Evolutionary conservation across 2,888 invertebrate genomes (phyloP).

Genomic region (Lymantria dispar): DNA sequence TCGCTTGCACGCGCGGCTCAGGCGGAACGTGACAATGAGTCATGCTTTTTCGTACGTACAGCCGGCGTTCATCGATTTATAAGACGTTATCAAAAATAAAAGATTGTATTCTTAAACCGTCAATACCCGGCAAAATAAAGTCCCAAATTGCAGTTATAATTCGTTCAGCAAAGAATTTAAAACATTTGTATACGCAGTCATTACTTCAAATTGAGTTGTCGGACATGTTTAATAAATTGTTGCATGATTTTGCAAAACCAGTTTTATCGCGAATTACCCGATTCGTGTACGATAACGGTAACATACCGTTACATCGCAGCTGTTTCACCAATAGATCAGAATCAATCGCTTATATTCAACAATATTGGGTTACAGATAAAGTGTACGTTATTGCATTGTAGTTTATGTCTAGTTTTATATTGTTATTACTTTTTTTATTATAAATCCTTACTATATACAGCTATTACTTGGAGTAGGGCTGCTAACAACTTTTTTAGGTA

Average conservation of each 20-base stretch:
- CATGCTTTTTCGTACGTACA: too few relatives aligned
- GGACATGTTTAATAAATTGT: not conserved
- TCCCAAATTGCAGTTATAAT: too few relatives aligned
- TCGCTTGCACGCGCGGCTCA: too few relatives aligned
- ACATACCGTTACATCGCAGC: slow-evolving; percentile 31
- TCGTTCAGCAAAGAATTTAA: too few relatives aligned
- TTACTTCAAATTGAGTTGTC: not conserved
- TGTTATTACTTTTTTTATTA: too few relatives aligned
- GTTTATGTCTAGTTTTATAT: not conserved
- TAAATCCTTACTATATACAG: too few relatives aligned
- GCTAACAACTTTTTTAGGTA: too few relatives aligned
- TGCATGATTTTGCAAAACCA: not conserved
- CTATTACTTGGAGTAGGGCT: too few relatives aligned
- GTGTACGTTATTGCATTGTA: slow-evolving; percentile 9
- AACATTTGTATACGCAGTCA: not conserved
- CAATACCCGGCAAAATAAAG: not conserved
- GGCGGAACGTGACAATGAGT: too few relatives aligned
- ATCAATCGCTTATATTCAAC: slow-evolving; percentile 16
- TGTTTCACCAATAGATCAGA: slow-evolving; percentile 16
- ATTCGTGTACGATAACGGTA: slow-evolving; percentile 21
- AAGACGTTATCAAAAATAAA: too few relatives aligned
- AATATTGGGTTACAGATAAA: slow-evolving; percentile 26
- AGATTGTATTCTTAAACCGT: not conserved
- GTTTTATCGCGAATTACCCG: slow-evolving; percentile 18
- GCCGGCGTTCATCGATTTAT: too few relatives aligned